Evolutionary conservation across 2,113 vertebrate species (phyloP).

Genomic region (Tympanuchus pallidicinctus): DNA sequence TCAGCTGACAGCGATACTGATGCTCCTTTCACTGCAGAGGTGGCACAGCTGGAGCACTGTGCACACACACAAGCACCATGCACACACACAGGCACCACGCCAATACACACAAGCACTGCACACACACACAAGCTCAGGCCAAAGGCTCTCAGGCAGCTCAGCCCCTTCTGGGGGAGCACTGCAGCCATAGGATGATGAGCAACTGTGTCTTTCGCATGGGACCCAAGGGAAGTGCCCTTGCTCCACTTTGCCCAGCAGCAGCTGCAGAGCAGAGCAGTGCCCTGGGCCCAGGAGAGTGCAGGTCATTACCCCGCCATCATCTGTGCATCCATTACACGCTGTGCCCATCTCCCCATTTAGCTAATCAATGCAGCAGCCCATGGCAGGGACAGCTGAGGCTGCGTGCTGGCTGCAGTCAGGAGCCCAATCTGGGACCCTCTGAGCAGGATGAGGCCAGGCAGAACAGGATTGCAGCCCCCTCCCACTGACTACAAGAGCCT

Average conservation of each 20-base stretch:
- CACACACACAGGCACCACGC: neutral
- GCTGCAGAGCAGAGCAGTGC: neutral
- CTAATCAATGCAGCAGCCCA: neutral
- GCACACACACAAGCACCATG: neutral
- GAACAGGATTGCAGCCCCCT: neutral
- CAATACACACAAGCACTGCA: neutral
- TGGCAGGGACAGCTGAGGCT: neutral
- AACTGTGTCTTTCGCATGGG: neutral
- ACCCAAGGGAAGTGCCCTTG: neutral
- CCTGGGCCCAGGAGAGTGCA: rapidly evolving
- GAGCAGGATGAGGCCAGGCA: neutral
- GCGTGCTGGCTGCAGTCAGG: neutral
- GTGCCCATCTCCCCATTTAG: neutral
- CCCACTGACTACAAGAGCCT: neutral
- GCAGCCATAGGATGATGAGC: rapidly evolving
- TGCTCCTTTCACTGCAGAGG: neutral
- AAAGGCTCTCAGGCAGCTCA: rapidly evolving
- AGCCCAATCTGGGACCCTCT: rapidly evolving
- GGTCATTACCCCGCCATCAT: neutral
- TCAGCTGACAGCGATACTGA: neutral
- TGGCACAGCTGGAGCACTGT: neutral
- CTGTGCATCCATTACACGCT: neutral
- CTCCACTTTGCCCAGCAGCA: rapidly evolving
- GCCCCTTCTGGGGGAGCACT: neutral
- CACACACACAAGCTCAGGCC: neutral